Conservation (phyloP, 2,797 vertebrate genomes). For the Aselliscus stoliczkanus region DNA sequence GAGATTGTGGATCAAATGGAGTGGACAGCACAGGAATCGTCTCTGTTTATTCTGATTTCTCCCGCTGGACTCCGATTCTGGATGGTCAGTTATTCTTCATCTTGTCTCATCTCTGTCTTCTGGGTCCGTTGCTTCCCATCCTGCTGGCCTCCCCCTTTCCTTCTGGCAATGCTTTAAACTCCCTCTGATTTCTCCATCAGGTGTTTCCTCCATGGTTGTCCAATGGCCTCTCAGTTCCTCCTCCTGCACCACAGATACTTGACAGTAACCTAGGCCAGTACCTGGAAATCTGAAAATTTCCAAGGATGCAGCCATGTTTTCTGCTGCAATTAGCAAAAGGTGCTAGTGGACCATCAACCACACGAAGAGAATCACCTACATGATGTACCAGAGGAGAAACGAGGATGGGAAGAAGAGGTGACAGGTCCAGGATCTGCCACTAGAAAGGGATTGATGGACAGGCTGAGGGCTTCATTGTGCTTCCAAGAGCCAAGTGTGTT, state of each 20-base stretch:
- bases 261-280: not conserved
- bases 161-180: not conserved
- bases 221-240: not conserved
- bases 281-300: not conserved
- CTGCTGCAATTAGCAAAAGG: not conserved
- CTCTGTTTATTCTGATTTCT: no score
- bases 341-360: accelerated
- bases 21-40: accelerated
- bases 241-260: not conserved
- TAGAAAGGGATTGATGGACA: not conserved
- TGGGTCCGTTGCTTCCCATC: not conserved
- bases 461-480: not conserved
- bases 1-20: not conserved
- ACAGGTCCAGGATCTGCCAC: not conserved
- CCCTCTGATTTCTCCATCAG: not conserved
- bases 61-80: not conserved
- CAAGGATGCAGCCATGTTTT: not conserved
- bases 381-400: not conserved
- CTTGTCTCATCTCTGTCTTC: not conserved
- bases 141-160: not conserved
- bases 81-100: not conserved
- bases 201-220: not conserved
- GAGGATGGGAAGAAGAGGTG: not conserved
- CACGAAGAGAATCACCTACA: not conserved
- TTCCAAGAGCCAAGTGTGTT: constrained; percentile 64